Percentiles rank a stretch among this genome's conserved stretches.
These are phyloP conservation scores for Syngnathus floridae DNA, from an alignment of 2,113 vertebrate species.

Conservation along the genomic window DNA sequence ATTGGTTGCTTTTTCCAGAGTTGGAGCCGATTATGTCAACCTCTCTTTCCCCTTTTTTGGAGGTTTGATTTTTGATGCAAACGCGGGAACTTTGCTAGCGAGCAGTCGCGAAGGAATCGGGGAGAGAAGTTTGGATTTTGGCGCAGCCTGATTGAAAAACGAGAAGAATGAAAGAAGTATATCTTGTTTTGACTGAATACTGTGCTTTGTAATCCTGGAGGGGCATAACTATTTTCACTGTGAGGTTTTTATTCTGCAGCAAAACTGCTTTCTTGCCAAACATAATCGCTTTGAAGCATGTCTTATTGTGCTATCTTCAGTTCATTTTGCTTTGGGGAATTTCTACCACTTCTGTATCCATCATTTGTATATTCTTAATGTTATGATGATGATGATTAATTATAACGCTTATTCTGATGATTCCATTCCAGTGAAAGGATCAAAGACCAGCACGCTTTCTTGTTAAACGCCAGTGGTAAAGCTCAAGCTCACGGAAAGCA, in stretches of 20 bases:
- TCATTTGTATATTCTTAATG: constrained; percentile 70
- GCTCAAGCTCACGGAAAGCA: constrained; percentile 66
- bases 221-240: constrained; percentile 79
- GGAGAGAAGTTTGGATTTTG: constrained; percentile 37
- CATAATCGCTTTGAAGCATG: constrained; percentile 73
- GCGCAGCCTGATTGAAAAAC: constrained; percentile 59
- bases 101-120: constrained; percentile 39
- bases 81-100: constrained; percentile 35
- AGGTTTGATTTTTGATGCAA: constrained; percentile 52
- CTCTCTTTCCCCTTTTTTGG: constrained; percentile 52
- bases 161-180: constrained; percentile 58
- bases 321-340: constrained; percentile 64
- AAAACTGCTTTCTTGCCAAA: constrained; percentile 78
- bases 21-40: constrained; percentile 36
- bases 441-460: constrained; percentile 64
- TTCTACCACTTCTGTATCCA: constrained; percentile 72
- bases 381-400: constrained; percentile 47
- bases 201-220: constrained; percentile 77
- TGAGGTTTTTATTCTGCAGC: constrained; percentile 75
- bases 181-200: constrained; percentile 74
- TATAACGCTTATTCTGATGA: constrained; percentile 66
- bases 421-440: constrained; percentile 67
- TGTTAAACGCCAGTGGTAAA: constrained; percentile 51
- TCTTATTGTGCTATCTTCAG: constrained; percentile 68
- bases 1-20: constrained; percentile 30